Base-by-base conservation (phyloP, 2,888 invertebrate genomes). In the Kuschelorhynchus macadamiae region DNA sequence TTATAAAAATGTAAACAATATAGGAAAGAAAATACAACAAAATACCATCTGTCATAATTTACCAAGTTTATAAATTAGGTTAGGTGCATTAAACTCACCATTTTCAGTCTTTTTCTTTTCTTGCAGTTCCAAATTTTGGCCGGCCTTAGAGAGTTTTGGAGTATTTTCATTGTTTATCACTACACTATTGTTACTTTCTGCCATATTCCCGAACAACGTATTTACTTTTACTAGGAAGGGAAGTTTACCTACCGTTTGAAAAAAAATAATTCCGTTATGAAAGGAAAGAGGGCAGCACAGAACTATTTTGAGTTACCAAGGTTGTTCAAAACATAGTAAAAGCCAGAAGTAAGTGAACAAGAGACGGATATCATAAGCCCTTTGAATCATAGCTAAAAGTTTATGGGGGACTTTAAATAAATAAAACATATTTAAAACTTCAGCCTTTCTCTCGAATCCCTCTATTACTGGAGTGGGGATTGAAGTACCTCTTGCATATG, bases 171-270 rank as follows among this genome's bases (percentile, higher is more conserved):
- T 81, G 79, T 81, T 83, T 77, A 78, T 75, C 77, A 80, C 80
- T 78, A 77, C 77, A 79, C 80, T 81, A 77, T 78, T 81, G 81
- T 79, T 80, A 78, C 80, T 76, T 78, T 84, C 84, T 76, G 84
- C 84, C 84, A 84, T 84, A 76, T 80, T 81, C 75, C 75, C 77
- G 75, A 77, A 74, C 77, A 84, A 83, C 75, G 80, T 80, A 75
- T 74, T 77, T 74, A 75, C 74, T 77, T 53, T 57, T 41, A n/a
- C 41, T 63, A 57, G 39, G 42, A 57, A 71, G 70, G 60, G 9
- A 44, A 33, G 14, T 33, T 39, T 61, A 14, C 69, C 73, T 72
- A 71, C 71, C 72, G 64, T 74, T 74, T 71, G 71, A 76, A 74
- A 74, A 70, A 25, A 5, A 5, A 5, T 71, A 70, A 52, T 68